Evolutionary conservation across 2,113 vertebrate genomes (phyloP).

Genomic region (Cromileptes altivelis): DNA sequence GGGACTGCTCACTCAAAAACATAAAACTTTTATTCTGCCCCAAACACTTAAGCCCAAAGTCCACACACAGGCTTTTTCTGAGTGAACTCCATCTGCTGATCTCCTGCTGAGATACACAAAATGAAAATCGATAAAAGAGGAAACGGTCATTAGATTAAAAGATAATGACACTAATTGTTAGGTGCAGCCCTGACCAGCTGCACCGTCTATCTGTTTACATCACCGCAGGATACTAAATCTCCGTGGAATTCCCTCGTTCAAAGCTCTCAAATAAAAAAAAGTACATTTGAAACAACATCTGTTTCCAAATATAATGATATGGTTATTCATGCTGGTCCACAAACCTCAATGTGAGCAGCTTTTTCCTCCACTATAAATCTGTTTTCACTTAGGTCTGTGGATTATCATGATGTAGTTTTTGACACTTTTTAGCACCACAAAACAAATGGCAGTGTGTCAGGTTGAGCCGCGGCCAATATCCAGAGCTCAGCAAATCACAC

Average conservation of each 20-base stretch:
- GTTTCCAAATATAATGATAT: slow-evolving; percentile 40
- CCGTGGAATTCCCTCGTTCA: slow-evolving; percentile 17
- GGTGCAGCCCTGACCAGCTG: not conserved
- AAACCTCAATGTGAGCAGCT: not conserved
- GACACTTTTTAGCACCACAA: slow-evolving; percentile 5
- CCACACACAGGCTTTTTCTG: no score
- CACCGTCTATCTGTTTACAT: not conserved
- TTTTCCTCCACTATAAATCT: not conserved
- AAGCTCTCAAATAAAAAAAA: not conserved
- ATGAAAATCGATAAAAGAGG: not conserved
- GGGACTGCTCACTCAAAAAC: not conserved
- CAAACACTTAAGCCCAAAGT: not conserved
- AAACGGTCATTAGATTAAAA: not conserved
- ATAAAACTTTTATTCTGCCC: not conserved
- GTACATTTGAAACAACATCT: slow-evolving; percentile 39
- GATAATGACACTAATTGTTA: not conserved
- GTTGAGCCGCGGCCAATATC: not conserved
- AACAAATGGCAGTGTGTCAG: not conserved
- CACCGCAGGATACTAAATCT: slow-evolving; percentile 14
- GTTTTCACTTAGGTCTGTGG: slow-evolving; percentile 10
- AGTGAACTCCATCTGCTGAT: not conserved
- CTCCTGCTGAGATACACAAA: not conserved
- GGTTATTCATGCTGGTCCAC: slow-evolving; percentile 32
- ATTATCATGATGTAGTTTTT: slow-evolving; percentile 25
- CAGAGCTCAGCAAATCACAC: not conserved